Evolutionary conservation across 1,140 invertebrate genomes (phyloP).

Genomic region (Schlechtendalia chinensis): DNA sequence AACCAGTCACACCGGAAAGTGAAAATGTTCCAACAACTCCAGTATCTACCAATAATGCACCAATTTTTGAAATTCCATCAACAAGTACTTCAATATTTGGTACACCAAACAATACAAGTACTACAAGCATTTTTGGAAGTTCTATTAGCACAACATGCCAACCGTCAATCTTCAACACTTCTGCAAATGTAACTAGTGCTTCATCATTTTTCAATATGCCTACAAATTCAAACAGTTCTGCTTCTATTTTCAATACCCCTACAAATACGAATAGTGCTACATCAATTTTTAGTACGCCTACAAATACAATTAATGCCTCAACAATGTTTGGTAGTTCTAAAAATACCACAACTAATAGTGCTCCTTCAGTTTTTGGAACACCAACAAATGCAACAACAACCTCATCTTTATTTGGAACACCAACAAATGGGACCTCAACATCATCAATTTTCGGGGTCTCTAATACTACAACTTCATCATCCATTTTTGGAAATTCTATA

Average conservation of each 20-base stretch:
- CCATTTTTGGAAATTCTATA: slow-evolving; percentile 22
- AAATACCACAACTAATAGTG: slow-evolving; percentile 20
- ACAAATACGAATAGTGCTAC: too few relatives aligned
- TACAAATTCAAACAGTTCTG: too few relatives aligned
- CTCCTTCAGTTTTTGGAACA: slow-evolving; percentile 14
- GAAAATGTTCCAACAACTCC: background rate
- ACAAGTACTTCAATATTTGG: slow-evolving; percentile 23
- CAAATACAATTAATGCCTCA: background rate
- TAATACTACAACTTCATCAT: background rate
- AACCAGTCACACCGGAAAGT: slow-evolving; percentile 34
- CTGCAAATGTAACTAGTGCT: background rate
- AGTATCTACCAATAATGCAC: background rate
- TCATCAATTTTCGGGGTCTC: slow-evolving; percentile 16
- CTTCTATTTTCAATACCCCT: background rate
- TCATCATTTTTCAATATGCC: too few relatives aligned
- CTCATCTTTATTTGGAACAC: slow-evolving; percentile 1
- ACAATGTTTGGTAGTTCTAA: background rate
- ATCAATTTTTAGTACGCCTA: slow-evolving; percentile 3
- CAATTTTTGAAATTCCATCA: slow-evolving; percentile 24
- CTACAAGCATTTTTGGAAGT: slow-evolving; percentile 16
- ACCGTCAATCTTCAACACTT: background rate
- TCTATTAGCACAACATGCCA: background rate
- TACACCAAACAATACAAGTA: background rate
- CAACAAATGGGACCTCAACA: background rate
- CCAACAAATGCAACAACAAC: background rate